A percentile compares a stretch with the other conserved stretches of the same genome.
Conservation (phyloP, 2,113 vertebrate species). For the Microcebus ravelobensis region DNA sequence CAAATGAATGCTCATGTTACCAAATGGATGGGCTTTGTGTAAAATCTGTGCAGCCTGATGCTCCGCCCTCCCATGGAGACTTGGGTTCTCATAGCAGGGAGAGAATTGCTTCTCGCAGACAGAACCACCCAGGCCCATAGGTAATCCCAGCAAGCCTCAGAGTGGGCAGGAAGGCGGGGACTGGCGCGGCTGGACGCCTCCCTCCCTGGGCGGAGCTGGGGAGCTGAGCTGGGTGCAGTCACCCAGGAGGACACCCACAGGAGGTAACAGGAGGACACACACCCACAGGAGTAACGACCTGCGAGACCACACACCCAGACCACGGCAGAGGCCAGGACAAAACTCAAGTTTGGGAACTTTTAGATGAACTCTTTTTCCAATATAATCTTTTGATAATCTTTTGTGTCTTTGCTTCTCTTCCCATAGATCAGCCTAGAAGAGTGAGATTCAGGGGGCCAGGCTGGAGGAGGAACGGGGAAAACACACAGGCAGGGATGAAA, state of each 20-base stretch:
- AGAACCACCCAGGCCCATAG: not conserved
- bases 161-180: fast-evolving
- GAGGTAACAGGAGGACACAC: too few species aligned
- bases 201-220: not conserved
- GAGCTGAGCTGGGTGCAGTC: too few species aligned
- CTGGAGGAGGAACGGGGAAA: fast-evolving
- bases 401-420: not conserved
- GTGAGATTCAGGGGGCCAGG: not conserved
- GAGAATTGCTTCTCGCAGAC: not conserved
- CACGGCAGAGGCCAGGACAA: not conserved
- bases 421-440: too few species aligned
- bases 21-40: not conserved
- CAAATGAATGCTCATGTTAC: conserved; percentile 6
- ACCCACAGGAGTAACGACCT: not conserved
- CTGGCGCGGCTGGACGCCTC: too few species aligned
- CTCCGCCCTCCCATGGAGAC: not conserved
- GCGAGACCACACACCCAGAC: not conserved
- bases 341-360: not conserved
- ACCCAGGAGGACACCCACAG: too few species aligned
- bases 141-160: not conserved
- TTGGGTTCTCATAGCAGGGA: not conserved
- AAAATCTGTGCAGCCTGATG: not conserved
- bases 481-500: not conserved
- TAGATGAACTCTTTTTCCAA: fast-evolving
- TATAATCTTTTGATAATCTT: too few species aligned